Conservation (phyloP, 1,140 invertebrate genomes). For the Aphaenogaster ashmeadi region DNA sequence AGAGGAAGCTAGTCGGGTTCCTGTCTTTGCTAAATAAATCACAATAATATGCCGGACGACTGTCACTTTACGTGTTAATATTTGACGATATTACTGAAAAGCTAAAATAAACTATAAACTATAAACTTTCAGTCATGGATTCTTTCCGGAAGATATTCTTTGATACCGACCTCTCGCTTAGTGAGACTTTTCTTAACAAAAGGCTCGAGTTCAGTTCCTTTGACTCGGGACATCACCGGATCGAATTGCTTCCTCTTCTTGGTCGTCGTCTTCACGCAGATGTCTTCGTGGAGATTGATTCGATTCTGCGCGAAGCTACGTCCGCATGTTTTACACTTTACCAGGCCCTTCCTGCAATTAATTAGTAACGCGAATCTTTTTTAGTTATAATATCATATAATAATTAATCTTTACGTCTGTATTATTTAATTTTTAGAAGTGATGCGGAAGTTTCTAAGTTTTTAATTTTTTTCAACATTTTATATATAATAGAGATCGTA, state of each 20-base stretch:
- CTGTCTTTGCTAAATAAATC: background rate
- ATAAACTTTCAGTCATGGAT: background rate
- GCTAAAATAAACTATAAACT: background rate
- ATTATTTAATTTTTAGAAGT: background rate
- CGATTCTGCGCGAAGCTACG: constrained; percentile 93
- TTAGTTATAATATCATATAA: background rate
- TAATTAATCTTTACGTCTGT: background rate
- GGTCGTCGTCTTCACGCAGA: constrained; percentile 91
- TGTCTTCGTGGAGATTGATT: constrained; percentile 93
- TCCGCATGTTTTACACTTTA: constrained; percentile 90
- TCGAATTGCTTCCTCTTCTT: constrained; percentile 96
- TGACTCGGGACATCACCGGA: constrained; percentile 93
- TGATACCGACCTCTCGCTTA: constrained; percentile 78
- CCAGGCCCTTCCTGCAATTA: constrained; percentile 83
- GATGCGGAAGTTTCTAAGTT: background rate
- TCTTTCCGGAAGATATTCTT: background rate
- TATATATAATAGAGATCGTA: background rate
- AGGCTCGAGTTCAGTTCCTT: constrained; percentile 95
- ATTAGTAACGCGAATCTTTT: background rate
- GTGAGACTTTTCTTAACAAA: constrained; percentile 88
- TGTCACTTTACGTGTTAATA: background rate
- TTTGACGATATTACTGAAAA: background rate
- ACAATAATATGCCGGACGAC: background rate
- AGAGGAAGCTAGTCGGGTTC: too few species aligned
- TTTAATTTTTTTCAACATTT: constrained; percentile 2